Percentiles rank a stretch among this genome's conserved stretches.
Evolutionary conservation across 2,888 invertebrate genomes (phyloP).

Genomic region (Clistopyga incitator): DNA sequence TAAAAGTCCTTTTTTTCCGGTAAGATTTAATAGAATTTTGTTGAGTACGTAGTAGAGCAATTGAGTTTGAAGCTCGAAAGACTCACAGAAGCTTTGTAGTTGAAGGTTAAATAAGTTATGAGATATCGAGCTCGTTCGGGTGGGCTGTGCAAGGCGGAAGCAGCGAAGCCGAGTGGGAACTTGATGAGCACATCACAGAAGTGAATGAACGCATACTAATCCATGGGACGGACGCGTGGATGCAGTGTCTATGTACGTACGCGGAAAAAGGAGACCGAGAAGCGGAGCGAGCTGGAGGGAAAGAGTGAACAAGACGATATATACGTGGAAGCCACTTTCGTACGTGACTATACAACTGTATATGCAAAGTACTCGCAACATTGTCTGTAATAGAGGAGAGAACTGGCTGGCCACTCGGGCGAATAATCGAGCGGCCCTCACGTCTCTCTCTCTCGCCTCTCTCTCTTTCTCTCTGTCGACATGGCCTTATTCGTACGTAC

Average conservation of each 20-base stretch:
- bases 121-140: slow-evolving; percentile 48
- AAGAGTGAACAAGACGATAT: slow-evolving; percentile 44
- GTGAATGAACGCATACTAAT: slow-evolving; percentile 59
- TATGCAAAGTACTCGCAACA: slow-evolving; percentile 69
- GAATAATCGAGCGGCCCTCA: slow-evolving; percentile 72
- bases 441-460: background rate
- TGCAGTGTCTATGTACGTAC: slow-evolving; percentile 3
- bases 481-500: slow-evolving; percentile 56
- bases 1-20: no score
- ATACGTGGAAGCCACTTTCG: slow-evolving; percentile 57
- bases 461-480: slow-evolving; percentile 20
- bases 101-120: slow-evolving; percentile 31
- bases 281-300: slow-evolving; percentile 28
- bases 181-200: slow-evolving; percentile 46
- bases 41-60: background rate
- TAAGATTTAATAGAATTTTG: no score
- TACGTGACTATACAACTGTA: slow-evolving; percentile 47
- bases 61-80: background rate
- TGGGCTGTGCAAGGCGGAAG: slow-evolving; percentile 48
- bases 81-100: background rate
- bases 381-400: slow-evolving; percentile 67
- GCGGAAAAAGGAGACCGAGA: slow-evolving; percentile 29
- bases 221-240: background rate
- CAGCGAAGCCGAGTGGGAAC: slow-evolving; percentile 48
- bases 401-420: slow-evolving; percentile 72